Conservation (phyloP, 2,113 vertebrate genomes). For the Pygoscelis antarcticus region DNA sequence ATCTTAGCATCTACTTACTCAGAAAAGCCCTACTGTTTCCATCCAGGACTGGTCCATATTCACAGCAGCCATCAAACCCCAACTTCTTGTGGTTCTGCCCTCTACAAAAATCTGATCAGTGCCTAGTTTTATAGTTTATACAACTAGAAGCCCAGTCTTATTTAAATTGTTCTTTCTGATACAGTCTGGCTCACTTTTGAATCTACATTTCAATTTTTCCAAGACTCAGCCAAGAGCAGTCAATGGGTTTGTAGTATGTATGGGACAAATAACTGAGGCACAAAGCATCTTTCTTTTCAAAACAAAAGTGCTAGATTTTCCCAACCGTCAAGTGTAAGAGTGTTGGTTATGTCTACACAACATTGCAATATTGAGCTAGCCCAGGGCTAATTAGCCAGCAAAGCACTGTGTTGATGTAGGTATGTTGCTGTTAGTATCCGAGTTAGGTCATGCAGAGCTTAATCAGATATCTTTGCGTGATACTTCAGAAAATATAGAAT, state of each 20-base stretch:
- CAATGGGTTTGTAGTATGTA: neutral
- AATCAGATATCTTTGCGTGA: neutral
- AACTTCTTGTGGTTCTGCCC: neutral
- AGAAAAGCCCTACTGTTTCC: neutral
- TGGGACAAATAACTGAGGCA: neutral
- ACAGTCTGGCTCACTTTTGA: neutral
- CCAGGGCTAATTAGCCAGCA: neutral
- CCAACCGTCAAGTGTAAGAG: neutral
- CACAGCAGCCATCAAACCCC: neutral
- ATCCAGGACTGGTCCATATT: neutral
- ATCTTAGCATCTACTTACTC: neutral
- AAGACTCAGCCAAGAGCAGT: neutral
- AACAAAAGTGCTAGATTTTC: neutral
- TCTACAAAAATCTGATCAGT: neutral
- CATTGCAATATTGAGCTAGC: neutral
- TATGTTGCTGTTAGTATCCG: neutral
- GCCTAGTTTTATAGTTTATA: neutral
- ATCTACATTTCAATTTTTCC: neutral
- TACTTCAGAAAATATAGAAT: neutral
- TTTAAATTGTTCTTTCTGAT: neutral
- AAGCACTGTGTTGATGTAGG: neutral
- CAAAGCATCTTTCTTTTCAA: neutral
- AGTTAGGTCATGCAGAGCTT: neutral
- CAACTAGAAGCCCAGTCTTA: neutral
- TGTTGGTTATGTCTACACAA: neutral